A percentile compares a stretch with the other conserved stretches of the same genome.
Conservation (phyloP, 2,797 vertebrate genomes). For the Helicolenus hilgendorfi region DNA sequence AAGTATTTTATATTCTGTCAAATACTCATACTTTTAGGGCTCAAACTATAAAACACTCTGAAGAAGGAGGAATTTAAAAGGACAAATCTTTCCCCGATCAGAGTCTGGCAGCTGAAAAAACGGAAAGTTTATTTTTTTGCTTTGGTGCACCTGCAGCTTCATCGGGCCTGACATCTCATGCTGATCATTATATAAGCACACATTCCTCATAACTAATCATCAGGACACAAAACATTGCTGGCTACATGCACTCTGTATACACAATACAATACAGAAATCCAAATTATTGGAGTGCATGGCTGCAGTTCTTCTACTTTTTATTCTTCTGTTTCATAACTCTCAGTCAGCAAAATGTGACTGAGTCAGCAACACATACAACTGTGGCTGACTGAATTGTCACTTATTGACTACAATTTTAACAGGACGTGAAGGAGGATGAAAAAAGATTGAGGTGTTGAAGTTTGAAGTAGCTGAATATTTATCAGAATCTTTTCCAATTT, state of each 20-base stretch:
- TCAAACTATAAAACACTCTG: neutral
- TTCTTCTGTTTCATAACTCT: neutral
- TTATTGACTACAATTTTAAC: conserved; percentile 39
- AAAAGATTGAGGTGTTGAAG: neutral
- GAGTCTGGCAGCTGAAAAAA: conserved; percentile 74
- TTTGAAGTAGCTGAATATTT: conserved; percentile 47
- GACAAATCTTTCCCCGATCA: neutral
- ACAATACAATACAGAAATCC: neutral
- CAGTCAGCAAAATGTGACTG: neutral
- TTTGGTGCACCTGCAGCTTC: conserved; percentile 72
- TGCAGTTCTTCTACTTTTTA: neutral
- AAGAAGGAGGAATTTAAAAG: neutral
- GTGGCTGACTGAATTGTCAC: conserved; percentile 5
- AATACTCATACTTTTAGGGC: neutral
- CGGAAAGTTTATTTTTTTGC: conserved; percentile 56
- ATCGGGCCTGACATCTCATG: conserved; percentile 78
- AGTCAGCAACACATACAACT: neutral
- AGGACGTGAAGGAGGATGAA: neutral
- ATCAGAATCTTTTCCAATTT: conserved; percentile 5
- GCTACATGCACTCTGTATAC: neutral
- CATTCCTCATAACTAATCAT: conserved; percentile 73
- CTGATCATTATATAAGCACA: conserved; percentile 76
- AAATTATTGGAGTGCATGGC: neutral
- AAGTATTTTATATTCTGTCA: neutral
- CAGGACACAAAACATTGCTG: conserved; percentile 12